These are phyloP conservation scores for Periplaneta americana DNA, from an alignment of 1,140 invertebrate species.

Conservation along the genomic window DNA sequence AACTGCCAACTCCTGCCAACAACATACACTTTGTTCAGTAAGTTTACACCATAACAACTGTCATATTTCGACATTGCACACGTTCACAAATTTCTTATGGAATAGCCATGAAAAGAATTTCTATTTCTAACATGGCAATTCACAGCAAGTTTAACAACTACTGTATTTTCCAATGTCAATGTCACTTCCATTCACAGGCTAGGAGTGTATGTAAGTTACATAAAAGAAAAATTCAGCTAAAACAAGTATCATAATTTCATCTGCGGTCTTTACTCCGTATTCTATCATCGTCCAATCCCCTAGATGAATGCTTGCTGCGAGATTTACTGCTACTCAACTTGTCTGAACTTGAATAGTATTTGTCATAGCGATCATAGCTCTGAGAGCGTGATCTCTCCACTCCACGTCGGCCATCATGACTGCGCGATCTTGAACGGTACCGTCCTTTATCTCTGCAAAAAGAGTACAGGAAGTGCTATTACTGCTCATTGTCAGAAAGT, in stretches of 20 bases:
- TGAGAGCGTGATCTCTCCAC: neutral
- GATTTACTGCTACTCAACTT: neutral
- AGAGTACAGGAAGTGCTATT: neutral
- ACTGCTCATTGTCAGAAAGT: neutral
- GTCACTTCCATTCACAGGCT: neutral
- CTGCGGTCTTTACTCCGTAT: neutral
- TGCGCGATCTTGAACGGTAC: conserved; percentile 1
- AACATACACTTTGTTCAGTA: too few species aligned
- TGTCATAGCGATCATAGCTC: neutral
- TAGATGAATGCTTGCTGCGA: neutral
- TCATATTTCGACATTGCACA: neutral
- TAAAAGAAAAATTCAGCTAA: neutral
- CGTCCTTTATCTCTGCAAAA: conserved; percentile 7
- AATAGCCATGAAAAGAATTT: neutral
- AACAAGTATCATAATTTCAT: neutral
- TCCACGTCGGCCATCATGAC: neutral
- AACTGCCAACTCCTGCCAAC: too few species aligned
- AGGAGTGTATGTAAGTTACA: neutral
- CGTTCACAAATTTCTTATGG: neutral
- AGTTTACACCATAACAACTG: neutral
- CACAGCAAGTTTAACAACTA: neutral
- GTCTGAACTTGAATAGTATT: neutral
- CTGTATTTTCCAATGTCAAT: neutral
- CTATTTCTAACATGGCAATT: neutral
- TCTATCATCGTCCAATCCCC: neutral